A percentile compares a stretch with the other conserved stretches of the same genome.
phyloP scores from a whole-genome alignment of 2,888 invertebrate species.

The Hesperia comma region DNA sequence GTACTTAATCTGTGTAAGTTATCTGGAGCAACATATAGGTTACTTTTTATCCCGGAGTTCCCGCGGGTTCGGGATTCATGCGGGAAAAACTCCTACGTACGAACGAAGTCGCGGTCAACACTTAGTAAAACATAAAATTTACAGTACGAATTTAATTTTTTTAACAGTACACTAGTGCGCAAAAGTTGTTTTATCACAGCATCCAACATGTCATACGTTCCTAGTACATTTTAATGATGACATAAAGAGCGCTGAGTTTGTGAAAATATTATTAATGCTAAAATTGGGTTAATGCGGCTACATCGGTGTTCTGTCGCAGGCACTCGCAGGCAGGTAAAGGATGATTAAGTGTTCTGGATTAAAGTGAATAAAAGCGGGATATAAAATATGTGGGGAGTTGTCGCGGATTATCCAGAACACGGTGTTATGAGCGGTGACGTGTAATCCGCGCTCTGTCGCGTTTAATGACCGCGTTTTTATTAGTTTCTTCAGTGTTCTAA shows the following conservation, averaged over 20 bases:
- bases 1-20: too few relatives aligned
- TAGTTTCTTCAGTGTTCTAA: too few relatives aligned
- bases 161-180: too few relatives aligned
- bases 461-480: not conserved
- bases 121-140: too few relatives aligned
- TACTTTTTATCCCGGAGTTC: too few relatives aligned
- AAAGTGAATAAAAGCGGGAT: constrained; percentile 19
- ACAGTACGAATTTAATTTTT: too few relatives aligned
- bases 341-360: constrained; percentile 19
- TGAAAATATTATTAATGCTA: constrained; percentile 43
- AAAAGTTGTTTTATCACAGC: too few relatives aligned
- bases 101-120: too few relatives aligned
- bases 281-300: constrained; percentile 40
- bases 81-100: too few relatives aligned
- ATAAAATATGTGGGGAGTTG: constrained; percentile 2
- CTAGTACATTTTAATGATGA: constrained; percentile 16
- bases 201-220: not conserved
- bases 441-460: not conserved
- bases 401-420: not conserved
- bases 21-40: too few relatives aligned
- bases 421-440: not conserved
- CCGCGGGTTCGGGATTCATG: too few relatives aligned
- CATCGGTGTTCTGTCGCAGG: constrained; percentile 15
- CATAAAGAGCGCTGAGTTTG: constrained; percentile 26
- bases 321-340: constrained; percentile 9